Evolutionary conservation across 2,797 vertebrate genomes (phyloP), one percentile per base, ranked within the genome.

Genomic region (Psittacula echo): DNA sequence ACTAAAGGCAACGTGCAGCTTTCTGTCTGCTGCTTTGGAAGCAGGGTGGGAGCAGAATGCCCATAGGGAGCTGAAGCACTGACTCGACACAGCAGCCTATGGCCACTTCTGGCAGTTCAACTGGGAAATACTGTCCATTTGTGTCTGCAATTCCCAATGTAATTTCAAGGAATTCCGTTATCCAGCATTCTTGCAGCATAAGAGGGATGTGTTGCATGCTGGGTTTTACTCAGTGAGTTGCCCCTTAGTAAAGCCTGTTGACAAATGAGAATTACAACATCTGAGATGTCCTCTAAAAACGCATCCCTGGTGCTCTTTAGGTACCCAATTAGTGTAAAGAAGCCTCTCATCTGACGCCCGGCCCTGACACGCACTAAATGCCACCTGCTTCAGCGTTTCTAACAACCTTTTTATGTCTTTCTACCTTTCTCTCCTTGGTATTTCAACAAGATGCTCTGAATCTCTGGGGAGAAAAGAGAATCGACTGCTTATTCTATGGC

Each of bases 341-440:
- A 23, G 41, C 39, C 9, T 26, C 73, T 37, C 74, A 79, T 24
- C 61, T 62, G 44, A 29, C 17, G 7, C 29, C 5, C 90, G 54
- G 88, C 64, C 26, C 8, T 90, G 83, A 80, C 58, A 20, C 78
- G 74, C 86, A 76, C 87, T 93, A 97, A 98, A 98, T 97, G 96
- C 94, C 97, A 97, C 89, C 95, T 97, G 82, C 95, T 93, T 77
- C 7, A 75, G 70, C 87, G 92, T 96, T 94, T 94, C 94, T 92
- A 96, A 95, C 45, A 68, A 97, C 97, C 96, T 98, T 98, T 97
- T 78, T 67, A 93, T 92, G 72, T 90, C 90, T 95, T 94, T 94
- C 72, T 89, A 22, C 71, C 78, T 87, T 81, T 84, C 76, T 77
- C 65, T 91, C 84, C 70, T 95, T 97, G 95, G 94, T 97, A 98